Evolutionary conservation across 2,888 invertebrate species (phyloP).

Genomic region (Lysandra coridon): DNA sequence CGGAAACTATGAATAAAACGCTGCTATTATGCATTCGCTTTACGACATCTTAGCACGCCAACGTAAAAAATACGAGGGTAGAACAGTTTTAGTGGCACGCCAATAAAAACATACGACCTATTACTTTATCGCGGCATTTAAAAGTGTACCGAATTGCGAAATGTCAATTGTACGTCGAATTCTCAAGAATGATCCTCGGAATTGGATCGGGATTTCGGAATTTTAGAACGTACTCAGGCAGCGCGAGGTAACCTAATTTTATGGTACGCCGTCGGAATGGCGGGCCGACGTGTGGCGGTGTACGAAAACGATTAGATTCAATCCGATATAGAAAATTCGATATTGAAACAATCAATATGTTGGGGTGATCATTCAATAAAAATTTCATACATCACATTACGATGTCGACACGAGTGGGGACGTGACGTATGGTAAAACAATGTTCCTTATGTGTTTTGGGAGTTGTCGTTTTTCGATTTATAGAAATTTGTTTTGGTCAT

Average conservation of each 20-base stretch:
- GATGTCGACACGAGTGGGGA: neutral
- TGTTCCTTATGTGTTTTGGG: neutral
- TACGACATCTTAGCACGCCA: slow-evolving; percentile 33
- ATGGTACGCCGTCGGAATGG: slow-evolving; percentile 52
- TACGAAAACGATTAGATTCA: slow-evolving; percentile 59
- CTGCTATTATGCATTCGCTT: slow-evolving; percentile 20
- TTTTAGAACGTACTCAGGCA: slow-evolving; percentile 56
- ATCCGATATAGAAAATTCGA: slow-evolving; percentile 65
- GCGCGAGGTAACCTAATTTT: slow-evolving; percentile 67
- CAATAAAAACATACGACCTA: slow-evolving; percentile 32
- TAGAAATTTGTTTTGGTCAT: neutral
- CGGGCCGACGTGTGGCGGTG: slow-evolving; percentile 47
- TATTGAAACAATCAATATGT: slow-evolving; percentile 58
- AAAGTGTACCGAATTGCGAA: slow-evolving; percentile 46
- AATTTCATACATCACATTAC: slow-evolving; percentile 17
- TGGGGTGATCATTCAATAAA: slow-evolving; percentile 56
- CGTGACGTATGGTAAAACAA: neutral
- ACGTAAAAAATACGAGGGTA: slow-evolving; percentile 26
- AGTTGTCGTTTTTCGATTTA: neutral
- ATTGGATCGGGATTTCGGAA: slow-evolving; percentile 60
- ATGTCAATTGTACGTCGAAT: slow-evolving; percentile 57
- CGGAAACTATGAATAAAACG: slow-evolving; percentile 31
- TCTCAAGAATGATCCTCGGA: slow-evolving; percentile 57
- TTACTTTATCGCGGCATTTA: slow-evolving; percentile 35
- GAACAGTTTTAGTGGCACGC: slow-evolving; percentile 21